Conservation (phyloP, 2,888 invertebrate species). For the Monoplex corrugatus region DNA sequence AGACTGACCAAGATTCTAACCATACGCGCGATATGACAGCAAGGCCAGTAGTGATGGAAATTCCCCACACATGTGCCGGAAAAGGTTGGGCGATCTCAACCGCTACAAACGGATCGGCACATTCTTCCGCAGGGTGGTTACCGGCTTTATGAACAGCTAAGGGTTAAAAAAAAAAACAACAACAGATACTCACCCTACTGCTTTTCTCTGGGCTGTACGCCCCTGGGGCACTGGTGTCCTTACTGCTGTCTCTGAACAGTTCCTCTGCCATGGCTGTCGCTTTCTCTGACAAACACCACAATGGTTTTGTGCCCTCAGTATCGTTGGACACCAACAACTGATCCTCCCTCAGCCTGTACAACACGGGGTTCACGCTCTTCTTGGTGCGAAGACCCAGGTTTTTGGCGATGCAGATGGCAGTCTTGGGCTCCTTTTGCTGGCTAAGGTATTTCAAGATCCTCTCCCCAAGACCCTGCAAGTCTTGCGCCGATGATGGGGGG, state of each 20-base stretch:
- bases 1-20: too few species aligned
- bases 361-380: conserved; percentile 70
- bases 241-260: conserved; percentile 35
- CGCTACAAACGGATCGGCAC: neutral
- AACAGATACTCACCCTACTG: neutral
- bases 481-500: neutral
- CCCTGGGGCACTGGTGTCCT: conserved; percentile 51
- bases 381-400: conserved; percentile 64
- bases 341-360: conserved; percentile 66
- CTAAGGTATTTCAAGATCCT: conserved; percentile 44
- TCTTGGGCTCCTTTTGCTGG: conserved; percentile 48
- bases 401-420: conserved; percentile 69
- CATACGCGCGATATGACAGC: neutral
- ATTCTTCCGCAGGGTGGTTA: too few species aligned
- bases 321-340: conserved; percentile 50
- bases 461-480: neutral
- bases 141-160: too few species aligned
- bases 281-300: conserved; percentile 17
- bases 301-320: neutral
- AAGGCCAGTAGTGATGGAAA: neutral
- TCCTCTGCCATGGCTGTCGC: neutral
- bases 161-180: too few species aligned
- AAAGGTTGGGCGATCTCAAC: neutral
- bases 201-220: conserved; percentile 37
- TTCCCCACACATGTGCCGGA: neutral